Evolutionary conservation across 2,113 vertebrate genomes (phyloP).

Genomic region (Rhodinocichla rosea): DNA sequence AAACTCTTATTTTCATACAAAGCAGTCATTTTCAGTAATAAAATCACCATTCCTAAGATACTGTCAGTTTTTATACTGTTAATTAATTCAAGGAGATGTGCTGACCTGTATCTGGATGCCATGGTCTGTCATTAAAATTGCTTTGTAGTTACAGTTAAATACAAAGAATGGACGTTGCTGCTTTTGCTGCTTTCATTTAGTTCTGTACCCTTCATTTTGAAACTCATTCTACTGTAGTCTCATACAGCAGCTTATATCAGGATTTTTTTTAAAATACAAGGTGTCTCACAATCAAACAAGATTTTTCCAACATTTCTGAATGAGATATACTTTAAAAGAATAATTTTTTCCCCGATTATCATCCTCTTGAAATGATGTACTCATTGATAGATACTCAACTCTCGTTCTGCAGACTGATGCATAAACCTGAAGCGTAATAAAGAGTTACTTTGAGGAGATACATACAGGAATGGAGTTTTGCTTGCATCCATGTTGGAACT

Average conservation of each 20-base stretch:
- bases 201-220: neutral
- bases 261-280: neutral
- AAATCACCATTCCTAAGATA: neutral
- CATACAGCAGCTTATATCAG: neutral
- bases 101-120: neutral
- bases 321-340: neutral
- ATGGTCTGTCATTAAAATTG: neutral
- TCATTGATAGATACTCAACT: neutral
- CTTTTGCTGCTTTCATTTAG: neutral
- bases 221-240: neutral
- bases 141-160: neutral
- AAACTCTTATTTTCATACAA: neutral
- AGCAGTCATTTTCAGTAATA: neutral
- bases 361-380: neutral
- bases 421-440: neutral
- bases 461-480: neutral
- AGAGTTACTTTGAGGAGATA: neutral
- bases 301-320: neutral
- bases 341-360: neutral
- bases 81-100: neutral
- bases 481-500: neutral
- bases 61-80: neutral
- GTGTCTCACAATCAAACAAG: neutral
- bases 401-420: neutral
- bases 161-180: neutral